These are phyloP conservation scores for Sternotherus odoratus DNA, from an alignment of 2,797 vertebrate genomes.

Conservation along the genomic window DNA sequence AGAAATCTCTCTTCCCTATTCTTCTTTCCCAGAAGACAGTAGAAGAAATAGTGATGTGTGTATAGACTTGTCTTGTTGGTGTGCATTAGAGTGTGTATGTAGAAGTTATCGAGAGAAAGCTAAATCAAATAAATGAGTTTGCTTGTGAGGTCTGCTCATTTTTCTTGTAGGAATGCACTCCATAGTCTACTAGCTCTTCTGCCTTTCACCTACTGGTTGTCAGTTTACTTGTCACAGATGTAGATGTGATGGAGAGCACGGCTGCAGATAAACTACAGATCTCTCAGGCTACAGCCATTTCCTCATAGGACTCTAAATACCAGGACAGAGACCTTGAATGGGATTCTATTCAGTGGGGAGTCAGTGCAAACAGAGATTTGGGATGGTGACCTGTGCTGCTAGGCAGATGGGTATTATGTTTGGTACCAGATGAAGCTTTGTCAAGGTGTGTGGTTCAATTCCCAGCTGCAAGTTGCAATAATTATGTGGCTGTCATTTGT, in stretches of 20 bases:
- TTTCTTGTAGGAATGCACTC: background rate
- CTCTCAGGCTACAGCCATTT: background rate
- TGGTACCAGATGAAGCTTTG: conserved; percentile 33
- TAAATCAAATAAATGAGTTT: background rate
- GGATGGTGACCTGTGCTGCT: background rate
- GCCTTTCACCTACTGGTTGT: background rate
- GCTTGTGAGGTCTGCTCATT: background rate
- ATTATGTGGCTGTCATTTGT: background rate
- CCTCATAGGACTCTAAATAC: background rate
- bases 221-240: background rate
- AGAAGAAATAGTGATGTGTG: conserved; percentile 8
- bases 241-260: background rate
- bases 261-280: background rate
- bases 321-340: background rate
- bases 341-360: conserved; percentile 17
- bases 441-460: conserved; percentile 12
- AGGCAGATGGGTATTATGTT: background rate
- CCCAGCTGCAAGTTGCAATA: background rate
- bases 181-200: background rate
- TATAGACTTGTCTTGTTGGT: background rate
- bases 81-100: background rate
- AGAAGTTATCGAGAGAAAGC: background rate
- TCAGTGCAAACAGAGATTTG: conserved; percentile 1
- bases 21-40: background rate
- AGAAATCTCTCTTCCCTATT: conserved; percentile 4